These are phyloP conservation scores for Rhinatrema bivittatum DNA, from an alignment of 2,797 vertebrate genomes.

Conservation along the genomic window DNA sequence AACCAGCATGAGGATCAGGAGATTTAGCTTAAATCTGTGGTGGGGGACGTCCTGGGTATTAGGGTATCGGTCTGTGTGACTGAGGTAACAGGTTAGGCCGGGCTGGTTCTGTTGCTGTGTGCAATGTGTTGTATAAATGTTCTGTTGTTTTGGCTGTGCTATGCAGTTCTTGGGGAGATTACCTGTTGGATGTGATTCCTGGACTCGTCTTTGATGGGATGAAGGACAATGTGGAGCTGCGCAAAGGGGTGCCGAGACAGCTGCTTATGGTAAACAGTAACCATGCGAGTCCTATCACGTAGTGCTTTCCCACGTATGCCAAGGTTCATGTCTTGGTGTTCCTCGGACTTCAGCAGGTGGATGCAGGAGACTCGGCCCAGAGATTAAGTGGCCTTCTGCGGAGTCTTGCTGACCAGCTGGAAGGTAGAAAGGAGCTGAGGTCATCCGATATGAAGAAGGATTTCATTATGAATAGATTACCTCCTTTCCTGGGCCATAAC, in stretches of 20 bases:
- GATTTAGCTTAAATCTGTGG: too few species aligned
- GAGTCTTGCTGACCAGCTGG: slow-evolving; percentile 61
- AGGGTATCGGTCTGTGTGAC: too few species aligned
- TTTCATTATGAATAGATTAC: slow-evolving; percentile 71
- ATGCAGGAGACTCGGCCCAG: slow-evolving; percentile 13
- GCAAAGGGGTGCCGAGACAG: slow-evolving; percentile 66
- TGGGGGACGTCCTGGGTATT: too few species aligned
- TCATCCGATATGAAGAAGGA: slow-evolving; percentile 80
- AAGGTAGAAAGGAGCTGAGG: slow-evolving; percentile 44
- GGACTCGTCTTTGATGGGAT: slow-evolving; percentile 65
- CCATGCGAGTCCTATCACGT: too few species aligned
- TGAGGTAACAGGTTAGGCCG: too few species aligned
- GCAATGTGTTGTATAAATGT: too few species aligned
- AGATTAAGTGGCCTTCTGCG: slow-evolving; percentile 61
- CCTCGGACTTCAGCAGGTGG: slow-evolving; percentile 51
- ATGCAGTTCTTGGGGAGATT: slow-evolving; percentile 80
- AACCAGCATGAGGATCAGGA: too few species aligned
- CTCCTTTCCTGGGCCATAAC: slow-evolving; percentile 52
- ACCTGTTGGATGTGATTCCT: slow-evolving; percentile 74
- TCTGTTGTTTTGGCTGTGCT: too few species aligned
- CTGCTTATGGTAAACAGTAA: slow-evolving; percentile 64
- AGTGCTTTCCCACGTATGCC: too few species aligned
- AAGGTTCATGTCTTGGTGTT: background rate
- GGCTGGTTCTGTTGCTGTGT: too few species aligned
- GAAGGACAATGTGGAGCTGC: slow-evolving; percentile 54